These are phyloP conservation scores for Galemys pyrenaicus DNA, from an alignment of 2,113 vertebrate species.

Conservation along the genomic window DNA sequence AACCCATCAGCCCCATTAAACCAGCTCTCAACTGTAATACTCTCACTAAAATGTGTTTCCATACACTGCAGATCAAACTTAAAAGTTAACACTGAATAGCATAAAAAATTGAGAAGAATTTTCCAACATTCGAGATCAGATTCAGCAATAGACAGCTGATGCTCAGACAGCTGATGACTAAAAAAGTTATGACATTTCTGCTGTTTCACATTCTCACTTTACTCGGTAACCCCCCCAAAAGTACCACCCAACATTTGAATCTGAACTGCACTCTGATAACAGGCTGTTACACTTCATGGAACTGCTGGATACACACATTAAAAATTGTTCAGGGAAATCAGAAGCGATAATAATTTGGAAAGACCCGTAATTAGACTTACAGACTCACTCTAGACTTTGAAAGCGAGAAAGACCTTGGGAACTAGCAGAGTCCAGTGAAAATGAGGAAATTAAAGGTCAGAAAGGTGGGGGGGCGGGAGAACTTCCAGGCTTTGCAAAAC, in stretches of 20 bases:
- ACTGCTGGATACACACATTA: background rate
- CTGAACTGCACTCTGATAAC: background rate
- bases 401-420: slow-evolving; percentile 24
- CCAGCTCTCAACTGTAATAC: background rate
- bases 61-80: slow-evolving; percentile 19
- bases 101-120: background rate
- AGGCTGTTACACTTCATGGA: background rate
- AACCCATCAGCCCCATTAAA: background rate
- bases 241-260: background rate
- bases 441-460: slow-evolving; percentile 50
- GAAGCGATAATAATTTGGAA: slow-evolving; percentile 36
- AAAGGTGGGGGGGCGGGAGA: background rate
- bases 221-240: background rate
- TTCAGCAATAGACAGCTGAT: background rate
- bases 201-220: background rate
- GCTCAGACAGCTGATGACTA: background rate
- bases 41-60: background rate
- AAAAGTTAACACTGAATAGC: background rate
- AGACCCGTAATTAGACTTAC: slow-evolving; percentile 34
- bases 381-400: background rate
- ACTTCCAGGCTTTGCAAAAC: background rate
- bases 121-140: background rate
- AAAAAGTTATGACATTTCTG: background rate
- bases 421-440: slow-evolving; percentile 25
- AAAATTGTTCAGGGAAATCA: background rate